These are phyloP conservation scores for Leucoraja erinaceus DNA, from an alignment of 2,113 vertebrate genomes.

Conservation along the genomic window DNA sequence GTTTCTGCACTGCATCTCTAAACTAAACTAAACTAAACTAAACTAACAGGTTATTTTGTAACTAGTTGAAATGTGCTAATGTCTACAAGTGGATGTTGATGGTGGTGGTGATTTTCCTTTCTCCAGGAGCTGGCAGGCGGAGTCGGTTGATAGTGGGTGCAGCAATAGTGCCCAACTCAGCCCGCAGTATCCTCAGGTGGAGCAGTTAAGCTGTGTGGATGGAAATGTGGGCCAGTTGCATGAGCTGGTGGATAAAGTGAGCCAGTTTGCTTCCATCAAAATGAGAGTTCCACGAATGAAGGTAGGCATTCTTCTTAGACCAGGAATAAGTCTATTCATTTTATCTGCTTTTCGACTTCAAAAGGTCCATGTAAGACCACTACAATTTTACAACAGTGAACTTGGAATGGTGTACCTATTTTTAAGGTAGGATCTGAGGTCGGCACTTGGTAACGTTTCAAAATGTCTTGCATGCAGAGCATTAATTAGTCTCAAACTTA, in stretches of 20 bases:
- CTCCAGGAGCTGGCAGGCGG: conserved; percentile 88
- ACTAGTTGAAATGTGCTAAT: background rate
- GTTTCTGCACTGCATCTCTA: no score
- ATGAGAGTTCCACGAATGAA: conserved; percentile 58
- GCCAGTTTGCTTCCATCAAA: conserved; percentile 59
- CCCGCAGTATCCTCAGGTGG: conserved; percentile 60
- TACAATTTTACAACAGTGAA: background rate
- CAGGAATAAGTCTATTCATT: no score
- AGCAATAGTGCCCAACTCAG: conserved; percentile 79
- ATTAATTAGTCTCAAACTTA: background rate
- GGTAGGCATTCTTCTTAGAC: conserved; percentile 53
- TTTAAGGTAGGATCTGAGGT: background rate
- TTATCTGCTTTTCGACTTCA: background rate
- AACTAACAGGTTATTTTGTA: no score
- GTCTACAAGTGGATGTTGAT: background rate
- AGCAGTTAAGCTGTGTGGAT: conserved; percentile 50
- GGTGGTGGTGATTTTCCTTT: background rate
- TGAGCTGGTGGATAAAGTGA: conserved; percentile 57
- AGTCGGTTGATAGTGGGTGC: conserved; percentile 89
- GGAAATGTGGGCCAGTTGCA: conserved; percentile 56
- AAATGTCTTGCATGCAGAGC: background rate
- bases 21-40: no score
- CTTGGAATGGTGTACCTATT: background rate
- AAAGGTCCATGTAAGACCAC: background rate
- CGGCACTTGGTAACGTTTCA: background rate